Percentiles rank a stretch among this genome's conserved stretches.
Evolutionary conservation across 2,797 vertebrate species (phyloP).

Genomic region (Parotocinclus haroldoi): DNA sequence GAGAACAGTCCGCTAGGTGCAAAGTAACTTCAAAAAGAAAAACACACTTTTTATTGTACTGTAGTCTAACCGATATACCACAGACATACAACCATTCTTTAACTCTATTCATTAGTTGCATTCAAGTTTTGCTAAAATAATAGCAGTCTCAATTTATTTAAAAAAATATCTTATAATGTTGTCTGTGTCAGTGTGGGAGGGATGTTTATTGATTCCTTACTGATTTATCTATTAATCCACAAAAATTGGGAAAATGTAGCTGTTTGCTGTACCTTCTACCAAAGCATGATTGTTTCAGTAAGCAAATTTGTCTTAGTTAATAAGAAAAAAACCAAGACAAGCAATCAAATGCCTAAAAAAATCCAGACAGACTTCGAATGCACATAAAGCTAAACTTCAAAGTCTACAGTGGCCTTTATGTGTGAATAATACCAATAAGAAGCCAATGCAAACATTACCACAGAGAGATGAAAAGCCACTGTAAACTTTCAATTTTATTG

Average conservation of each 20-base stretch:
- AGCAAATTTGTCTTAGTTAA: slow-evolving; percentile 53
- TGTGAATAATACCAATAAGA: slow-evolving; percentile 58
- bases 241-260: slow-evolving; percentile 10
- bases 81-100: not conserved
- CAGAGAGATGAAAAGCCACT: slow-evolving; percentile 58
- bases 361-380: slow-evolving; percentile 28
- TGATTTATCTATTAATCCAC: slow-evolving; percentile 3
- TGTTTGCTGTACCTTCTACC: slow-evolving; percentile 27
- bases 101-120: no score
- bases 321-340: slow-evolving; percentile 32
- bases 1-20: slow-evolving; percentile 27
- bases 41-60: slow-evolving; percentile 15
- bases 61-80: slow-evolving; percentile 14
- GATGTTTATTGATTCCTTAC: not conserved
- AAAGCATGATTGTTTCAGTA: slow-evolving; percentile 38
- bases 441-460: slow-evolving; percentile 63
- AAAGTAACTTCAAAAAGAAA: slow-evolving; percentile 16
- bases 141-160: no score
- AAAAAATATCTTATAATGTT: no score
- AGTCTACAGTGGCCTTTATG: slow-evolving; percentile 61
- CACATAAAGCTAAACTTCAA: slow-evolving; percentile 53
- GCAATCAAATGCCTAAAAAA: slow-evolving; percentile 28
- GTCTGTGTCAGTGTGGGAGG: not conserved
- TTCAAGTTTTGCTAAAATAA: no score
- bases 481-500: slow-evolving; percentile 73